Evolutionary conservation across 2,113 vertebrate species (phyloP), one percentile per base, ranked within the genome.

Genomic region (Daubentonia madagascariensis): DNA sequence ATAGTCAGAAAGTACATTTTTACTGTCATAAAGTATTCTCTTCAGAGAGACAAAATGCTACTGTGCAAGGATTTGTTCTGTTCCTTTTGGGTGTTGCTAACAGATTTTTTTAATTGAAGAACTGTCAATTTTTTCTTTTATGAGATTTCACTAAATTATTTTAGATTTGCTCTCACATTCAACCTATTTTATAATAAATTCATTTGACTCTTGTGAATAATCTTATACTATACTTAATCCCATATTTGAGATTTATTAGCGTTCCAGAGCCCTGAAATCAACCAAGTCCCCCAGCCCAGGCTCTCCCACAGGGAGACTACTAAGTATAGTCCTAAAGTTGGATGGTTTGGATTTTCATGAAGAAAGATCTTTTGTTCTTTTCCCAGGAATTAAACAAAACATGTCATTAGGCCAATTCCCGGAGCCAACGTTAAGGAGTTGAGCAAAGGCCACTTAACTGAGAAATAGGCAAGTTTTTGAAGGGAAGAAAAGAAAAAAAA

Each of bases 321-420:
- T 52, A 78, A 93, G n/a, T 32, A 45, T 16, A 85, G 32, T 28
- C 35, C 89, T 37, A 30, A 80, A 65, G 54, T 37, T 59, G 70
- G 45, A 76, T 35, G 16, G 30, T 32, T 79, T 30, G 45, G 89
- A 67, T 80, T 91, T 96, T 88, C 67, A 76, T 30, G 9, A 93
- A 91, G 68, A 96, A 94, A 43, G 52, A 93, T 16, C 85, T 89
- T 94, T 96, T 65, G 50, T 75, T 93, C n/a, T 88, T 18, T 43
- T 93, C 65, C 37, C 23, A 76, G 65, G 70, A 91, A 91, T 61
- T 75, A 94, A 94, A 84, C 32, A 87, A 91, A 96, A 84, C 0
- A 1, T 81, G 48, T 94, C 54, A 67, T 63, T 88, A 63, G n/a
- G 25, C 92, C 85, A 93, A 75, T 6, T 73, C 22, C 28, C 28